Base-by-base conservation (phyloP, 2,888 invertebrate genomes). In the Lasioglossum vierecki region DNA sequence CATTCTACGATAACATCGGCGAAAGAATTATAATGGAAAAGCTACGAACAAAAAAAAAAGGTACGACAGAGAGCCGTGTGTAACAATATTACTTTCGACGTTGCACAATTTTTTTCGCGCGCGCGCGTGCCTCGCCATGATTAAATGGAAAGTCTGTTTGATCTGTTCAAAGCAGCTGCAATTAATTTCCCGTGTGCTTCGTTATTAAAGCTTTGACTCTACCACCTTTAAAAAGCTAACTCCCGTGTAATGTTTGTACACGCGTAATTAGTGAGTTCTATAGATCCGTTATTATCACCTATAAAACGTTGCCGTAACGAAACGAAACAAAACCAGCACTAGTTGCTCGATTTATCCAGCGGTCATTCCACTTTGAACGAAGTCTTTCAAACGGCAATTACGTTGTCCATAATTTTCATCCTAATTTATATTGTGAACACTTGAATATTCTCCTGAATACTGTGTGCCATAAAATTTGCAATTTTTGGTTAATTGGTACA, bases 11-110 rank as follows among this genome's bases (percentile, higher is more conserved):
- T 73, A 76, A 76, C 79, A 84, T 84, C 79, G 76, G 57, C 72
- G 66, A 63, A 73, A 57, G 79, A 76, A 76, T 83, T 76, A 76
- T 73, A 73, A 79, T 76, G 83, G 63, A 76, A 44, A 63, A n/a
- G 5, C 41, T 22, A 41, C 22, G 41, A 13, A 11, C 9, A 11
- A 30, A 18, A n/a, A 18, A 15, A 30, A 44, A 72, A 74, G 74
- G 2, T 5, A 70, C 41, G 41, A 22, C 18, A 66, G n/a, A 72
- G 63, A 75, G 46, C 4, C 30, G 15, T 22, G 15, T 22, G 75
- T 30, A 76, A n/a, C 46, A 79, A 83, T 82, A 82, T 82, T 84
- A 82, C 74, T 60, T 66, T 57, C 30, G 44, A 75, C 83, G 72
- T 57, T 15, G 41, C 49, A 26, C 9, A 72, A 72, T n/a, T 53